phyloP scores from a whole-genome alignment of 2,797 vertebrate genomes.

The Anguilla pacifica region DNA sequence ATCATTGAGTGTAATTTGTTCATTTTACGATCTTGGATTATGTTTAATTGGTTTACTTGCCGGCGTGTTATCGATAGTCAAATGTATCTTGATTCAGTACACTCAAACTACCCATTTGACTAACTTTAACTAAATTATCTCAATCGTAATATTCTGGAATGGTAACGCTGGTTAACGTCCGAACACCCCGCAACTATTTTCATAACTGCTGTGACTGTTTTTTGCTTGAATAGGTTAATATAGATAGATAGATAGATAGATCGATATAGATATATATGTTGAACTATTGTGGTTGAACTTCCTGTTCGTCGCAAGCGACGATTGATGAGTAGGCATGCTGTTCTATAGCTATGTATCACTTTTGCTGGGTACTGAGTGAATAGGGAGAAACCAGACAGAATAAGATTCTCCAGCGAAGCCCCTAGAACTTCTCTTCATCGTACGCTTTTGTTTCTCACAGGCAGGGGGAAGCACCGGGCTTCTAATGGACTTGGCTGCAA shows the following conservation, averaged over 20 bases:
- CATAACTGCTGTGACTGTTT: background rate
- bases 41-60: background rate
- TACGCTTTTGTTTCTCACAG: constrained; percentile 54
- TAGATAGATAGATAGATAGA: too few species aligned
- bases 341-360: background rate
- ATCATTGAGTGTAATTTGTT: background rate
- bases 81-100: background rate
- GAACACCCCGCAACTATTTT: background rate
- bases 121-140: background rate
- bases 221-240: background rate
- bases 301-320: background rate
- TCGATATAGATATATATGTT: background rate
- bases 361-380: background rate
- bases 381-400: background rate
- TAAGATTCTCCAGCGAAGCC: background rate
- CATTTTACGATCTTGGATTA: too few species aligned
- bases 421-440: background rate
- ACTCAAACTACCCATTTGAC: background rate
- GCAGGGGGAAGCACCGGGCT: constrained; percentile 80
- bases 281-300: background rate
- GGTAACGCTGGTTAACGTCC: background rate
- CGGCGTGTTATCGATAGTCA: background rate
- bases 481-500: constrained; percentile 80
- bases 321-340: background rate
- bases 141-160: background rate